These are phyloP conservation scores for Oxyruncus cristatus DNA, from an alignment of 2,113 vertebrate genomes.

Conservation along the genomic window DNA sequence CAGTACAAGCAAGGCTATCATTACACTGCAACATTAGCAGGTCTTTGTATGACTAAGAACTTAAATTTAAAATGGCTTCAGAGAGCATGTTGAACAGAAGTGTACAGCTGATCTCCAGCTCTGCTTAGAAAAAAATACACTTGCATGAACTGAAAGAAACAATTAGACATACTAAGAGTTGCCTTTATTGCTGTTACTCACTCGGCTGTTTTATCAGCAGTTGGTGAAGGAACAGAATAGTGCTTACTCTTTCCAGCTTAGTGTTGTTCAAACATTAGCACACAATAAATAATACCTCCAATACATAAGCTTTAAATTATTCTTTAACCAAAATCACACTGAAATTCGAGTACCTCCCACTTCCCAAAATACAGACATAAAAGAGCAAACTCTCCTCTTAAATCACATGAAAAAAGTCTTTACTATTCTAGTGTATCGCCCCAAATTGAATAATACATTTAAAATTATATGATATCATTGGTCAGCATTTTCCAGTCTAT, in stretches of 20 bases:
- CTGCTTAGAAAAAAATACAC: not conserved
- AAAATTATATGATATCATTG: not conserved
- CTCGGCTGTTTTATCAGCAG: not conserved
- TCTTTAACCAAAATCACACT: constrained; percentile 1
- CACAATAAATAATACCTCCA: not conserved
- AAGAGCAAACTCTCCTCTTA: not conserved
- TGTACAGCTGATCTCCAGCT: not conserved
- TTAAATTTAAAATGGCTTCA: not conserved
- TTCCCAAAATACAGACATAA: not conserved
- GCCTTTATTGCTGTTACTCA: not conserved
- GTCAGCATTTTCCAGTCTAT: not conserved
- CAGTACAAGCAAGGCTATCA: not conserved
- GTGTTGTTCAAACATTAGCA: not conserved
- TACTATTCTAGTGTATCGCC: not conserved
- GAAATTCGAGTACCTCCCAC: not conserved
- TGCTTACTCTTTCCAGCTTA: not conserved
- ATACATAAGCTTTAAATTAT: not conserved
- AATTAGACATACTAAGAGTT: not conserved
- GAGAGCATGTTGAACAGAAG: not conserved
- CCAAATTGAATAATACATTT: constrained; percentile 15
- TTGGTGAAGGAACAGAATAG: not conserved
- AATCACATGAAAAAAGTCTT: not conserved
- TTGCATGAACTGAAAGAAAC: not conserved
- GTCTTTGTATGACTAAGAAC: not conserved
- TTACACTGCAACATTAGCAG: not conserved